Evolutionary conservation across 64 coral and sea anemone species (phyloP).

Genomic region (Porites australiensis): DNA sequence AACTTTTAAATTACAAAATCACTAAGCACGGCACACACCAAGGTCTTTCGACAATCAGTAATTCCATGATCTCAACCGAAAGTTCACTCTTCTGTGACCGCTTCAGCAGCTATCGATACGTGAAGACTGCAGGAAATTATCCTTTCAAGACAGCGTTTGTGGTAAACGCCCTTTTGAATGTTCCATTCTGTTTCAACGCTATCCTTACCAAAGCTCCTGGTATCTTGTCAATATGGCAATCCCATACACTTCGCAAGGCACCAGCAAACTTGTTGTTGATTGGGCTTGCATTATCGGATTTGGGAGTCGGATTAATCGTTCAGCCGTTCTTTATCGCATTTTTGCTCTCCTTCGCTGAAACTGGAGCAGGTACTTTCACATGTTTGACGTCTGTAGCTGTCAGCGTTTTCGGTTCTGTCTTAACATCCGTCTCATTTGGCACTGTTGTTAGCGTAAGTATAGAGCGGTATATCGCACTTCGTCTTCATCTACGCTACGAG

Average conservation of each 20-base stretch:
- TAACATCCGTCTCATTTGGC: slow-evolving; percentile 37
- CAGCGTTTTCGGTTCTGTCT: neutral
- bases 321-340: slow-evolving; percentile 32
- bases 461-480: slow-evolving; percentile 44
- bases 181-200: too few species aligned
- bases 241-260: neutral
- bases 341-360: neutral
- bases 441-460: slow-evolving; percentile 33
- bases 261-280: slow-evolving; percentile 27
- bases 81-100: neutral
- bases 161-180: too few species aligned
- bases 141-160: too few species aligned
- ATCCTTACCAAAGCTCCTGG: neutral
- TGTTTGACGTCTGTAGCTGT: neutral
- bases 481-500: slow-evolving; percentile 31
- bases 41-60: neutral
- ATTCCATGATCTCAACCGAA: neutral
- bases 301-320: slow-evolving; percentile 37
- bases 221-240: slow-evolving; percentile 32
- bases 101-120: neutral
- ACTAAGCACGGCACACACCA: too few species aligned
- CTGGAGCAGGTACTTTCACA: neutral
- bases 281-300: slow-evolving; percentile 28
- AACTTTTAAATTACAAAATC: too few species aligned
- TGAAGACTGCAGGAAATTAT: neutral